Percentiles rank a stretch among this genome's conserved stretches.
phyloP scores from a whole-genome alignment of 2,113 vertebrate species.

The Varanus salvator region DNA sequence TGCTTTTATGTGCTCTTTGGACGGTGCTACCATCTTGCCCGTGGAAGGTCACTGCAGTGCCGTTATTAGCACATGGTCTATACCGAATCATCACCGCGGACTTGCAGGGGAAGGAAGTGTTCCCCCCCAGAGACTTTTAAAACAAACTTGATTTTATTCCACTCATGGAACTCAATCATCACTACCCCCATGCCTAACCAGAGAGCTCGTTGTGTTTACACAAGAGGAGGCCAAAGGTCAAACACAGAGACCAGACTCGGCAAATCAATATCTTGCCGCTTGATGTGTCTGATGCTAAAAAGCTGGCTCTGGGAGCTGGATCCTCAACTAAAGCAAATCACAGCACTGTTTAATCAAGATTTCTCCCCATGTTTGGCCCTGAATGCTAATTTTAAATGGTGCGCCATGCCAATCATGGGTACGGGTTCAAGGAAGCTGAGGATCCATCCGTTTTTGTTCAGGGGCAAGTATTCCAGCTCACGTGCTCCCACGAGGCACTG shows the following conservation, averaged over 20 bases:
- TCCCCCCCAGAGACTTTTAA: slow-evolving; percentile 63
- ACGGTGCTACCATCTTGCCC: neutral
- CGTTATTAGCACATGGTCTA: slow-evolving; percentile 53
- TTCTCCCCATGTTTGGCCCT: too few relatives aligned
- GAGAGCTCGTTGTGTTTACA: slow-evolving; percentile 67
- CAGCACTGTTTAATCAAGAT: slow-evolving; percentile 29
- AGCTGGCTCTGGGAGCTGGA: slow-evolving; percentile 39
- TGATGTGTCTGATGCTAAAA: slow-evolving; percentile 65
- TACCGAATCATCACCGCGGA: slow-evolving; percentile 47
- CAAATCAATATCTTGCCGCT: slow-evolving; percentile 73
- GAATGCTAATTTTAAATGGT: neutral
- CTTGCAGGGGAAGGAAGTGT: slow-evolving; percentile 39
- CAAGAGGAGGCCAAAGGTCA: slow-evolving; percentile 65
- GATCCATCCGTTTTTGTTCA: neutral
- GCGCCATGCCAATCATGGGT: neutral
- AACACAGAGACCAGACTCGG: slow-evolving; percentile 66
- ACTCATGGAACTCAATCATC: slow-evolving; percentile 60
- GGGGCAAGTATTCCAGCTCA: neutral
- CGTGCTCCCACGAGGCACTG: neutral
- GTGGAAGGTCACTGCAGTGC: slow-evolving; percentile 27
- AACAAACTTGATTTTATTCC: slow-evolving; percentile 63
- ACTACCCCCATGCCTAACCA: slow-evolving; percentile 59
- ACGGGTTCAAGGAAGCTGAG: too few relatives aligned
- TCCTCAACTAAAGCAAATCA: slow-evolving; percentile 57
- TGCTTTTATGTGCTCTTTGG: slow-evolving; percentile 14